Conservation (phyloP, 2,113 vertebrate species). For the Numida meleagris region DNA sequence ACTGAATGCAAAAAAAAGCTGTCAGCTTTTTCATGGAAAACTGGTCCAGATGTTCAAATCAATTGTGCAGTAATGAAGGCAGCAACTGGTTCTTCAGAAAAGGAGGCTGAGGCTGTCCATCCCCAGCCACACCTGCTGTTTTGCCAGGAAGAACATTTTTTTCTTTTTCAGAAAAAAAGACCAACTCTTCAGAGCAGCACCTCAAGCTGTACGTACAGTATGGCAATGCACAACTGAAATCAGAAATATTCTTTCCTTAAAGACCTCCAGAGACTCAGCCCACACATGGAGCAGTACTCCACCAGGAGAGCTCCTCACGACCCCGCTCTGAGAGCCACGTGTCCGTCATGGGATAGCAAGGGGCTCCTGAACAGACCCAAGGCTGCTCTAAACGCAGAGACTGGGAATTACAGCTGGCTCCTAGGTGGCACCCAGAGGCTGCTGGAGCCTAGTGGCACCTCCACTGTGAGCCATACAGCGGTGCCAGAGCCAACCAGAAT, state of each 20-base stretch:
- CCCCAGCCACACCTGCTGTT: background rate
- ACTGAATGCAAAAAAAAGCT: background rate
- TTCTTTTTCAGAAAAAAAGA: background rate
- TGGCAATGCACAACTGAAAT: background rate
- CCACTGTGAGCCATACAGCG: background rate
- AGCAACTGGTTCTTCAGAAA: background rate
- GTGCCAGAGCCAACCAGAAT: background rate
- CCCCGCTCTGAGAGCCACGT: background rate
- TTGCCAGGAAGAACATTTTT: background rate
- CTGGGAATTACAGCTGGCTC: background rate
- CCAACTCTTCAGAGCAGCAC: background rate
- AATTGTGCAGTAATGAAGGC: background rate
- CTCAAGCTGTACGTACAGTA: background rate
- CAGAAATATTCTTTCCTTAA: background rate
- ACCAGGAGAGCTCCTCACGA: background rate
- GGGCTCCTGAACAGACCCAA: background rate
- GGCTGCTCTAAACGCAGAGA: rapidly evolving
- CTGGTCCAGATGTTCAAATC: background rate
- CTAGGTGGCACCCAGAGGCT: background rate
- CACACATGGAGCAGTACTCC: background rate
- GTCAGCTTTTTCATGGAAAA: background rate
- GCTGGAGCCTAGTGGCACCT: background rate
- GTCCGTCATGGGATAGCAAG: rapidly evolving
- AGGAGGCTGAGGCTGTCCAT: background rate
- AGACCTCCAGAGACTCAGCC: background rate